These are phyloP conservation scores for Meloidogyne floridensis DNA, from an alignment of 1,140 invertebrate species.

Conservation along the genomic window DNA sequence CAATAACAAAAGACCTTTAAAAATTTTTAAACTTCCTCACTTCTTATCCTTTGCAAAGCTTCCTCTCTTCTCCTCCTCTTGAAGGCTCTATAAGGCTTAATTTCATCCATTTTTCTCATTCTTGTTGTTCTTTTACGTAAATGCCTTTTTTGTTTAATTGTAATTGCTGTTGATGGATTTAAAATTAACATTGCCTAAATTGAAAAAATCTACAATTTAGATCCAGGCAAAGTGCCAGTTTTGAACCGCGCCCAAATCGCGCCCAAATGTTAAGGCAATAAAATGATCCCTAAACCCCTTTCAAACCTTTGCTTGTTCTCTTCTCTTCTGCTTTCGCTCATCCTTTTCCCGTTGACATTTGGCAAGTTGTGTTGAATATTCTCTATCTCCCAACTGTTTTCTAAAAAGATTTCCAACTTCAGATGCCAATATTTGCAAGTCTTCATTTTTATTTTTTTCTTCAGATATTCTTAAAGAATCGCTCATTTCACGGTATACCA, in stretches of 20 bases:
- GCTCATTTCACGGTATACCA: constrained; percentile 45
- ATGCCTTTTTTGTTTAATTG: constrained; percentile 36
- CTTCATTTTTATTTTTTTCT: constrained; percentile 22
- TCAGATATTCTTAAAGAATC: constrained; percentile 34
- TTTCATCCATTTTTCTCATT: constrained; percentile 40
- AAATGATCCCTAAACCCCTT: too few species aligned
- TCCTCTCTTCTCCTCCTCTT: constrained; percentile 19
- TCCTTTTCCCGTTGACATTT: constrained; percentile 32
- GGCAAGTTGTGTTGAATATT: constrained; percentile 22
- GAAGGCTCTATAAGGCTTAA: constrained; percentile 38
- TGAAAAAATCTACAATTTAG: background rate
- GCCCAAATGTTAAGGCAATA: too few species aligned
- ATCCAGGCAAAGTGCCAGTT: too few species aligned
- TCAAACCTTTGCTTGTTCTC: constrained; percentile 35
- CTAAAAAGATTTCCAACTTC: constrained; percentile 39
- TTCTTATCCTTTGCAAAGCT: background rate
- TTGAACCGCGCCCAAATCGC: too few species aligned
- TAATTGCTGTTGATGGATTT: constrained; percentile 26
- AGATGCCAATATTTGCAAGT: constrained; percentile 31
- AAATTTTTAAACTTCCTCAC: background rate
- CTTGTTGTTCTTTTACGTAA: constrained; percentile 25
- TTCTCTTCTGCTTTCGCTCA: constrained; percentile 18
- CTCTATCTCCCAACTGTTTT: constrained; percentile 32
- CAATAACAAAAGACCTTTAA: background rate
- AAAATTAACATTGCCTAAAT: constrained; percentile 27